Evolutionary conservation across 2,888 invertebrate genomes (phyloP).

Genomic region (Coremacera marginata): DNA sequence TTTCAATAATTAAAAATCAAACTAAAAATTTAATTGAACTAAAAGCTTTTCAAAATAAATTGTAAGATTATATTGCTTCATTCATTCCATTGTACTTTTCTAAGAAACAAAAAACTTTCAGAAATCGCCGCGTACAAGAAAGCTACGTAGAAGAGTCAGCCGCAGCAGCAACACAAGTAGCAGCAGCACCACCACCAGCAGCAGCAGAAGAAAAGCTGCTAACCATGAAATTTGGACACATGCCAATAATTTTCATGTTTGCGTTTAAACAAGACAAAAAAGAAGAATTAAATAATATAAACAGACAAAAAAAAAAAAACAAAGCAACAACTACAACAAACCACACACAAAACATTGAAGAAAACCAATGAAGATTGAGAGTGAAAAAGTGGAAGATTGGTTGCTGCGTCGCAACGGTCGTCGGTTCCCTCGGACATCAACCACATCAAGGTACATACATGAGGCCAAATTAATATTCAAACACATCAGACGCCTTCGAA

Average conservation of each 20-base stretch:
- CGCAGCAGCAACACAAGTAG: not conserved
- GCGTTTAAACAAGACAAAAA: conserved; percentile 32
- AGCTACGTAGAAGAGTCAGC: not conserved
- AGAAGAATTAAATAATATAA: conserved; percentile 25
- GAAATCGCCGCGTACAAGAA: too few species aligned
- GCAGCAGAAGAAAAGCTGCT: conserved; percentile 33
- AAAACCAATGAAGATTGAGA: conserved; percentile 17
- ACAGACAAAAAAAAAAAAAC: not conserved
- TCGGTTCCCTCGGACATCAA: conserved; percentile 39
- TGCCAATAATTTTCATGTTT: conserved; percentile 51
- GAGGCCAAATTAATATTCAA: conserved; percentile 31
- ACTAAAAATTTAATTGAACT: too few species aligned
- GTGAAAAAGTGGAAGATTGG: conserved; percentile 7
- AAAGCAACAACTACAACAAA: conserved; percentile 16
- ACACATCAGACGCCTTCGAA: not conserved
- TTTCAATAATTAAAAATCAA: too few species aligned
- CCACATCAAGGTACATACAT: conserved; percentile 36
- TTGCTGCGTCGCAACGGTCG: not conserved
- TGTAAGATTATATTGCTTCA: too few species aligned
- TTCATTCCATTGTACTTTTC: too few species aligned
- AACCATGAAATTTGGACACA: conserved; percentile 62
- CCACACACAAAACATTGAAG: not conserved
- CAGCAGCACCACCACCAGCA: conserved; percentile 2
- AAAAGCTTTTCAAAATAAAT: too few species aligned
- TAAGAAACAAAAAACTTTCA: too few species aligned